Evolutionary conservation across 2,797 vertebrate genomes (phyloP).

Genomic region (Chromis chromis): DNA sequence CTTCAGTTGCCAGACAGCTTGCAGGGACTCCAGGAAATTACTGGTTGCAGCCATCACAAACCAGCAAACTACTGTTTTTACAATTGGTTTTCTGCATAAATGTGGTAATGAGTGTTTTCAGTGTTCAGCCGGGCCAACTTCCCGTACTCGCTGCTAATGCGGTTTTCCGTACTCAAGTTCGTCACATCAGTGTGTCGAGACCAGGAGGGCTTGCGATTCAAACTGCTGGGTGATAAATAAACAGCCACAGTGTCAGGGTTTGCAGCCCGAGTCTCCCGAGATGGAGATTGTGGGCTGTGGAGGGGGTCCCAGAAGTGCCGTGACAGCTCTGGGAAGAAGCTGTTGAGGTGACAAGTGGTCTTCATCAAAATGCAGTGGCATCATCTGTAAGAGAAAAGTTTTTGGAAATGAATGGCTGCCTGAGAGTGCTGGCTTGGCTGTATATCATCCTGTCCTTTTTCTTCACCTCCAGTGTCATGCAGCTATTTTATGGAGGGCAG

Average conservation of each 20-base stretch:
- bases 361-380: conserved; percentile 62
- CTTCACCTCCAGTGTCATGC: conserved; percentile 63
- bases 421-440: conserved; percentile 48
- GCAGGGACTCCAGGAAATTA: not conserved
- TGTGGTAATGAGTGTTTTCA: no score
- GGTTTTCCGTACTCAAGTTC: not conserved
- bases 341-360: conserved; percentile 67
- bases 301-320: conserved; percentile 29
- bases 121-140: no score
- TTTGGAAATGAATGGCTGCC: conserved; percentile 62
- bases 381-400: conserved; percentile 64
- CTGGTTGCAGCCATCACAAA: not conserved
- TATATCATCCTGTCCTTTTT: conserved; percentile 69
- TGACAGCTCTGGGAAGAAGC: conserved; percentile 63
- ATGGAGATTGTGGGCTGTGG: conserved; percentile 24
- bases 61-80: not conserved
- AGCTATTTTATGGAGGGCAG: conserved; percentile 70
- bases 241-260: conserved; percentile 22
- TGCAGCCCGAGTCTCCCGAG: conserved; percentile 13
- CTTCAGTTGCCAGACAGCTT: not conserved
- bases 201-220: conserved; percentile 10
- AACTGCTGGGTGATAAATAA: conserved; percentile 50
- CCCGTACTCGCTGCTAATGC: not conserved
- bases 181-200: conserved; percentile 18
- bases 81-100: no score